Evolutionary conservation across 2,888 invertebrate genomes (phyloP), one percentile per base, ranked within the genome.

Genomic region (Caenorhabditis doughertyi): DNA sequence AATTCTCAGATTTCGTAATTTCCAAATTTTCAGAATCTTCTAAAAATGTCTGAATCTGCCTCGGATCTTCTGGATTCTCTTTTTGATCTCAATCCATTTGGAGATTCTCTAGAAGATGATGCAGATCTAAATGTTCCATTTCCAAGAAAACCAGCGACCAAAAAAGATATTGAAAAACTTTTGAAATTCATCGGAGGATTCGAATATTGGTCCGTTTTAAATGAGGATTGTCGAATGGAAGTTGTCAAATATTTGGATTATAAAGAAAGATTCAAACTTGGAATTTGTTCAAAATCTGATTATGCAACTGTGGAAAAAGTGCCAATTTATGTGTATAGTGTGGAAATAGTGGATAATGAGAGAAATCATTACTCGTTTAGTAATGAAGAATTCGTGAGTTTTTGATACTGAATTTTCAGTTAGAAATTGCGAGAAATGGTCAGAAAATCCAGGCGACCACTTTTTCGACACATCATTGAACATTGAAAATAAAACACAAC

Each of bases 231-330:
- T 23, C 29, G 39, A n/a, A 21, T 8, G 18, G 62, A 47, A 27
- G 51, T 72, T 11, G 42, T 47, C 32, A 58, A 53, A n/a, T 51
- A 39, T 27, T 16, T 72, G 25, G 72, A 72, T 51, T 49, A 62
- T 21, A 18, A 35, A 32, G 16, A 49, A 11, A 32, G 49, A 27
- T 35, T n/a, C 35, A 49, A 51, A 27, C 42, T 72, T n/a, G 60
- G 21, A 29, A 47, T 16, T 8, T 72, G 72, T 42, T 72, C 72
- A 13, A 72, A 53, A 62, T 2, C 39, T 0, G 72, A 72, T 25
- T 23, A 72, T n/a, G 51, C 23, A 5, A n/a, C 27, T 23, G 49
- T 39, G 0, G 27, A 60, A 11, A 25, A n/a, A 8, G 42, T 35
- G 16, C 60, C 60, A 11, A 25, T 58, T n/a, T 3, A 35, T 8